These are phyloP conservation scores for Rhyacophila evoluta DNA, from an alignment of 2,888 invertebrate species.

Conservation along the genomic window DNA sequence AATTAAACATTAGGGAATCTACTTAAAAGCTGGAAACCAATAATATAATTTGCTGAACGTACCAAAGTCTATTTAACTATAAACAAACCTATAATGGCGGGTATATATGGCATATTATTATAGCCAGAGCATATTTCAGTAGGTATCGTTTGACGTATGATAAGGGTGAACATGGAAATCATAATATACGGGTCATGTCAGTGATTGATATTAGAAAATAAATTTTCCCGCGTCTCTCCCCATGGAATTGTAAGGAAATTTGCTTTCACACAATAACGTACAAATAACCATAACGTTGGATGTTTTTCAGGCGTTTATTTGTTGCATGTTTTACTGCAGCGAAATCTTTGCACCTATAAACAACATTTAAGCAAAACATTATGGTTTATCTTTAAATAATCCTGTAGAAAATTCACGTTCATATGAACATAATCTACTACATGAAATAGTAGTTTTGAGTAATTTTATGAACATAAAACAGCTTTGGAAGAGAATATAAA, in stretches of 20 bases:
- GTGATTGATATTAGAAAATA: constrained; percentile 53
- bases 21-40: background rate
- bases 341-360: background rate
- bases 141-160: constrained; percentile 46
- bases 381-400: background rate
- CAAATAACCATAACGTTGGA: background rate
- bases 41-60: constrained; percentile 7
- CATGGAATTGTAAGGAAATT: constrained; percentile 31
- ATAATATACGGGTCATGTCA: constrained; percentile 51
- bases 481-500: too few species aligned
- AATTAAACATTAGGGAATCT: background rate
- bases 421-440: too few species aligned
- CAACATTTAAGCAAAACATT: background rate
- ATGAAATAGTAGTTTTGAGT: too few species aligned
- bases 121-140: background rate
- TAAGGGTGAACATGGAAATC: constrained; percentile 51
- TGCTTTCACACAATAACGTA: background rate
- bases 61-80: background rate
- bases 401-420: background rate
- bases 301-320: background rate
- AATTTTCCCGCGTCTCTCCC: constrained; percentile 24
- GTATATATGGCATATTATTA: background rate
- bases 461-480: too few species aligned
- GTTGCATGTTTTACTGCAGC: constrained; percentile 1
- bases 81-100: background rate